Percentiles rank a stretch among this genome's conserved stretches.
These are phyloP conservation scores for Salvator merianae DNA, from an alignment of 2,113 vertebrate species.

Conservation along the genomic window DNA sequence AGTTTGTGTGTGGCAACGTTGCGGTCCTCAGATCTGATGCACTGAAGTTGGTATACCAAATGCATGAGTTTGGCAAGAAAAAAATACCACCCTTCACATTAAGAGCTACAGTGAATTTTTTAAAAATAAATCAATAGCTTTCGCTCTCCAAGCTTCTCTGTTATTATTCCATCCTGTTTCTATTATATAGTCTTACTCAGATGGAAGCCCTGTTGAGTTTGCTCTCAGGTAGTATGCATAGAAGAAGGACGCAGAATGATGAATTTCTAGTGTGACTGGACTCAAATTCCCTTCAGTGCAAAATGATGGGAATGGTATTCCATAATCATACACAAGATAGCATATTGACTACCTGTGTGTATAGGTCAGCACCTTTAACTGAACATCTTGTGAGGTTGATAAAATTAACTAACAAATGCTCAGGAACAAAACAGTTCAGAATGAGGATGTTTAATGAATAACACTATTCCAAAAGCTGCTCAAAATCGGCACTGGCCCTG, in stretches of 20 bases:
- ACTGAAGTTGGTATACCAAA: not conserved
- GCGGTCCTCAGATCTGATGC: not conserved
- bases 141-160: not conserved
- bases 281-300: too few relatives aligned
- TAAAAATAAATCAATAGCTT: not conserved
- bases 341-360: too few relatives aligned
- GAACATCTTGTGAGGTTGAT: not conserved
- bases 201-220: too few relatives aligned
- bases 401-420: too few relatives aligned
- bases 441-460: not conserved
- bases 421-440: not conserved
- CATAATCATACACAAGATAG: too few relatives aligned
- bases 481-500: not conserved
- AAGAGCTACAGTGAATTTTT: not conserved
- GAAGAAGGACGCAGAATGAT: too few relatives aligned
- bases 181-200: too few relatives aligned
- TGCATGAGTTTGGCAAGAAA: rapidly evolving
- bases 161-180: not conserved
- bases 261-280: too few relatives aligned
- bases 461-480: not conserved
- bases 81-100: not conserved
- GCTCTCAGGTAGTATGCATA: too few relatives aligned
- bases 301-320: too few relatives aligned
- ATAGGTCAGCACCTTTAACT: not conserved
- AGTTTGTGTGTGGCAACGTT: slow-evolving; percentile 39